A percentile compares a stretch with the other conserved stretches of the same genome.
Conservation (phyloP, 2,888 invertebrate species). For the Kuschelorhynchus macadamiae region DNA sequence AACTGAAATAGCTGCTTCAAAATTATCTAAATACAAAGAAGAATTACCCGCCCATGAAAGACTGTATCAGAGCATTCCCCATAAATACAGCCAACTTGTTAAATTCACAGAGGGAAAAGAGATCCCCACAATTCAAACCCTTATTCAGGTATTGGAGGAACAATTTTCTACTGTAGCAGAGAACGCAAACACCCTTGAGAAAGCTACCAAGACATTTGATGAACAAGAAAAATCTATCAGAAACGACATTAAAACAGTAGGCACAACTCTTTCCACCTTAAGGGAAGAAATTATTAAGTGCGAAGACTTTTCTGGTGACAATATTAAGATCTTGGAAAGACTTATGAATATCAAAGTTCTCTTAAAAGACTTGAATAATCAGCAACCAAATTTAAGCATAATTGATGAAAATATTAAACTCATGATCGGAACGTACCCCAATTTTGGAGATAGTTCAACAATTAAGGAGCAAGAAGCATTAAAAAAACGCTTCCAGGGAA, state of each 20-base stretch:
- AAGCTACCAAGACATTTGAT: conserved; percentile 80
- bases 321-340: conserved; percentile 85
- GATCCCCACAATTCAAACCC: conserved; percentile 78
- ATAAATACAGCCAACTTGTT: conserved; percentile 84
- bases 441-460: conserved; percentile 82
- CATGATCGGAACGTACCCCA: conserved; percentile 82
- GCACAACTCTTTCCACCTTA: conserved; percentile 79
- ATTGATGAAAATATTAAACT: conserved; percentile 79
- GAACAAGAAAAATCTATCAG: conserved; percentile 82
- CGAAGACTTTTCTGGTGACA: conserved; percentile 91
- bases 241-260: conserved; percentile 79
- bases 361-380: conserved; percentile 79
- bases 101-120: conserved; percentile 81
- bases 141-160: conserved; percentile 78
- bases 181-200: conserved; percentile 82
- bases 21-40: conserved; percentile 86
- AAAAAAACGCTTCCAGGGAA: conserved; percentile 87
- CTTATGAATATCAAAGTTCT: conserved; percentile 82
- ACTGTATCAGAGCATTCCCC: conserved; percentile 81
- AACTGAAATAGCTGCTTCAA: conserved; percentile 83
- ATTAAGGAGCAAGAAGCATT: conserved; percentile 87
- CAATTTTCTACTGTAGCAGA: conserved; percentile 83
- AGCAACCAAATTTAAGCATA: conserved; percentile 78
- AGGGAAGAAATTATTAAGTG: conserved; percentile 90
- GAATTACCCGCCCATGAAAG: conserved; percentile 86